Evolutionary conservation across 2,888 invertebrate species (phyloP).

Genomic region (Microplitis manilae): DNA sequence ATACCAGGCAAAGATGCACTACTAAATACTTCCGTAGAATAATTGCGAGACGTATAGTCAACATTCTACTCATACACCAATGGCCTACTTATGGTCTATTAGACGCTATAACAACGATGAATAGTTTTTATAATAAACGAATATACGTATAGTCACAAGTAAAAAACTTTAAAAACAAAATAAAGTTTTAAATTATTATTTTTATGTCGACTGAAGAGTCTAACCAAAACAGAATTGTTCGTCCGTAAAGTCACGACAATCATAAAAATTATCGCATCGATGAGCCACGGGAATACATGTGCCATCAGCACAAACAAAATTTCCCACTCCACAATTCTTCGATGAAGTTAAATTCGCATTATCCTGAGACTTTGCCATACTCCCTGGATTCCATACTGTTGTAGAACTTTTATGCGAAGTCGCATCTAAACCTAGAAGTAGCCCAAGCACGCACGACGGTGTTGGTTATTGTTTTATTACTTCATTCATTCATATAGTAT

Average conservation of each 20-base stretch:
- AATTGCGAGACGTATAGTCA: constrained; percentile 37
- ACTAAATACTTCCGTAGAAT: constrained; percentile 51
- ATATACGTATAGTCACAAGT: constrained; percentile 41
- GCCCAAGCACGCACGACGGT: constrained; percentile 66
- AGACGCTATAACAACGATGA: constrained; percentile 67
- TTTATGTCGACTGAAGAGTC: constrained; percentile 66
- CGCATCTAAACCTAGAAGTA: constrained; percentile 67
- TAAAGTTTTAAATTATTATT: constrained; percentile 43
- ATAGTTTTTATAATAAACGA: constrained; percentile 57
- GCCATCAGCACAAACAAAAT: constrained; percentile 77
- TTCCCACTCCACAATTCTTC: constrained; percentile 69
- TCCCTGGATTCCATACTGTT: constrained; percentile 58
- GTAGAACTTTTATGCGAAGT: constrained; percentile 65
- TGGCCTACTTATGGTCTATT: constrained; percentile 66
- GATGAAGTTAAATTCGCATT: constrained; percentile 61
- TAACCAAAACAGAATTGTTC: constrained; percentile 88
- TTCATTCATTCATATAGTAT: not conserved
- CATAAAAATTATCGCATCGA: constrained; percentile 91
- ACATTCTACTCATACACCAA: constrained; percentile 57
- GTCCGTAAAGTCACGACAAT: constrained; percentile 92
- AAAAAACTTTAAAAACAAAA: not conserved
- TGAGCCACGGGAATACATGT: constrained; percentile 84
- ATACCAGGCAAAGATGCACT: constrained; percentile 68
- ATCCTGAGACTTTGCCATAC: constrained; percentile 50
- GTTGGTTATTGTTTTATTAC: constrained; percentile 39